These are phyloP conservation scores for Linepithema humile DNA, from an alignment of 1,140 invertebrate species.

Conservation along the genomic window DNA sequence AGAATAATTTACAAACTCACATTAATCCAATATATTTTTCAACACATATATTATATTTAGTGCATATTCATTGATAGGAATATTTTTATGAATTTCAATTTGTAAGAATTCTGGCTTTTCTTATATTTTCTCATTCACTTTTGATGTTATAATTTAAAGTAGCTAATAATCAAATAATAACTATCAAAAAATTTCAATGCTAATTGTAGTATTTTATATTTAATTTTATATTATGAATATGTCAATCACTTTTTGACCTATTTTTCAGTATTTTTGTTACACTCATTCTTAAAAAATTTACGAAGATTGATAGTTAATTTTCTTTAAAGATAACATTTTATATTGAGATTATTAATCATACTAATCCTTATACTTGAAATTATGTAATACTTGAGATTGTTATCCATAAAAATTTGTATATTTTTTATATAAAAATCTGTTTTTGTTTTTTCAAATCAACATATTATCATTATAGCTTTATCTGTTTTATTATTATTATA, in stretches of 20 bases:
- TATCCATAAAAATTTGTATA: constrained; percentile 15
- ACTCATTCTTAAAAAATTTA: constrained; percentile 60
- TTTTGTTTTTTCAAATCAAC: background rate
- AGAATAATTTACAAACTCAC: too few relatives aligned
- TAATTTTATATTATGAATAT: background rate
- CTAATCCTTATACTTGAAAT: constrained; percentile 26
- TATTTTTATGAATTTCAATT: background rate
- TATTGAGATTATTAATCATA: constrained; percentile 27
- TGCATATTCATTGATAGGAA: background rate
- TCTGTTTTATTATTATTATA: background rate
- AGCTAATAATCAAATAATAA: background rate
- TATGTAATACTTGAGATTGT: constrained; percentile 34
- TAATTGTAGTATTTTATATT: background rate
- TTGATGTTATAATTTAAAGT: background rate
- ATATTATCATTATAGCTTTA: background rate
- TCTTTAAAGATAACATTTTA: constrained; percentile 55
- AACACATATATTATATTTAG: background rate
- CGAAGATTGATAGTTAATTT: constrained; percentile 60
- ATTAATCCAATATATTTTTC: too few relatives aligned
- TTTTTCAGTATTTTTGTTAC: constrained; percentile 8
- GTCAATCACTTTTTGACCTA: background rate
- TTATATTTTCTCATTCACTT: background rate
- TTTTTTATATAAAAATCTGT: background rate
- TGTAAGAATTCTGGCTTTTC: background rate
- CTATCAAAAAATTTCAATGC: background rate